Evolutionary conservation across 2,888 invertebrate species (phyloP), one percentile per base, ranked within the genome.

Genomic region (Elegia similella): DNA sequence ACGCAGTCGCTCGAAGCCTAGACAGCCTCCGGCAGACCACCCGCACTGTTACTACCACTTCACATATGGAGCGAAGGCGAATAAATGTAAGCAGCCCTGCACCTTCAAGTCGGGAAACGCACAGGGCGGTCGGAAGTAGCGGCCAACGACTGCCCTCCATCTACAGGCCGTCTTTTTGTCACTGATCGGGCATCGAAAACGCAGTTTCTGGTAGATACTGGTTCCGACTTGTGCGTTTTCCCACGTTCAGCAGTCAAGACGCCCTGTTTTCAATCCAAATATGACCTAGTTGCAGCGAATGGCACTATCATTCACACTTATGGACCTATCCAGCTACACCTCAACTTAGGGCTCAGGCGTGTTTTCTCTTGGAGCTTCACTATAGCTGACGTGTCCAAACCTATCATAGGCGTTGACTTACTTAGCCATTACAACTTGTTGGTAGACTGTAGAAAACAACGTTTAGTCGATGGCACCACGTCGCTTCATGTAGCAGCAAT

Each of bases 341-440:
- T 46, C 3, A 46, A 46, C 8, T 16, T 46, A 6, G 46, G 46
- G 3, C 46, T 46, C 17, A 16, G 46, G 17, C 13, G 47, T 17
- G 47, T n/a, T 23, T 47, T 47, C 13, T 29, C 16, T 17, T 47
- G 29, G 47, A 23, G 16, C 29, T 47, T 47, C 29, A 47, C 47
- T 6, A 47, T 47, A 8, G 23, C 47, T 29, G 47, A 47, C 29
- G 29, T 29, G 6, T 16, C 30, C 29, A 47, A 16, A 30, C 47
- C 47, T 2, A 47, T 47, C 44, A 44, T 44, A 44, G 44, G 16
- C n/a, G 16, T 15, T 6, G 70, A 73, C 60, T 73, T 78, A 43
- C 56, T 75, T 10, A 30, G 42, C 0, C 63, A 69, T 42, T 73
- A 59, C 52, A 62, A 62, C 6, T 56, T 76, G 0, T 57, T 76